phyloP scores from a whole-genome alignment of 1,140 invertebrate genomes.

The Papilio machaon region DNA sequence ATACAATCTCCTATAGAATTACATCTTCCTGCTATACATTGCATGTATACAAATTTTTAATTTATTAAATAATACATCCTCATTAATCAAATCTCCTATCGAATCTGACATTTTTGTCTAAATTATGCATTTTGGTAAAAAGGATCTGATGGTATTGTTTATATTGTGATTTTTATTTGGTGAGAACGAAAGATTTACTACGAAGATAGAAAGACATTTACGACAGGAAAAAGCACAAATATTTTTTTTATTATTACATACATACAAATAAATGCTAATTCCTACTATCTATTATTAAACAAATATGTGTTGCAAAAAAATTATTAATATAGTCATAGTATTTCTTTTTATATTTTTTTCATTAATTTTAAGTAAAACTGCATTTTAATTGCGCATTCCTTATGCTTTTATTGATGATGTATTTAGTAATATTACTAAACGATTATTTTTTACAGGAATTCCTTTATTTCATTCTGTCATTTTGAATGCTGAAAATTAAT shows the following conservation, averaged over 20 bases:
- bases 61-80: too few relatives aligned
- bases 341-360: not conserved
- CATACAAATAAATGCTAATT: not conserved
- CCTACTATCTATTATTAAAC: not conserved
- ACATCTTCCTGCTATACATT: too few relatives aligned
- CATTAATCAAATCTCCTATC: too few relatives aligned
- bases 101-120: too few relatives aligned
- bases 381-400: slow-evolving; percentile 2
- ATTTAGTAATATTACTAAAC: not conserved
- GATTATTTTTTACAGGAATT: not conserved
- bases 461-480: not conserved
- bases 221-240: too few relatives aligned
- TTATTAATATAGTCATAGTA: not conserved
- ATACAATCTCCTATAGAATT: too few relatives aligned
- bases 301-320: not conserved
- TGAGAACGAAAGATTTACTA: too few relatives aligned
- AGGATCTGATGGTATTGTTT: too few relatives aligned
- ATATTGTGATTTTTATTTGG: not conserved
- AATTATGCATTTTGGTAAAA: too few relatives aligned
- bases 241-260: too few relatives aligned
- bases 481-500: not conserved
- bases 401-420: not conserved
- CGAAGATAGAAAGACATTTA: too few relatives aligned
- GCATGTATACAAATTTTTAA: too few relatives aligned
- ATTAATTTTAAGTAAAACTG: slow-evolving; percentile 7